Evolutionary conservation across 2,797 vertebrate species (phyloP), one percentile per base, ranked within the genome.

Genomic region (Carcharodon carcharias): DNA sequence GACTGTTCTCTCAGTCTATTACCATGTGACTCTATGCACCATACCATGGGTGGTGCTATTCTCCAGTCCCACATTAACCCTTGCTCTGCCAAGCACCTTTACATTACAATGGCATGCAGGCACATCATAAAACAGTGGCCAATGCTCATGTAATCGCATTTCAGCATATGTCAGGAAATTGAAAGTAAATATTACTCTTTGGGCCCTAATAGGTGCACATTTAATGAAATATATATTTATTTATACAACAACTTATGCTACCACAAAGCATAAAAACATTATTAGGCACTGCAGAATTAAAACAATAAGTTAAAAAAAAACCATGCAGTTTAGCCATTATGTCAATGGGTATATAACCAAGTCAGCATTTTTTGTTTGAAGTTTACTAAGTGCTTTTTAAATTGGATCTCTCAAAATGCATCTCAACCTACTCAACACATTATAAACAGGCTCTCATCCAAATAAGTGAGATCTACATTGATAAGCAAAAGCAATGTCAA

Each of bases 251-350:
- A n/a, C 35, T 14, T n/a, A n/a, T n/a, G 3, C 14, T 77, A 21
- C 45, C 6, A 85, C 40, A 21, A 85, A 50, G 96, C 96, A 97
- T 96, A 97, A 85, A 96, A 93, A 96, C 96, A 97, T 97, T 96
- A 97, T 96, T 96, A 95, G 2, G 45, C 3, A 58, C 96, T 97
- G 96, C 65, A 9, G 94, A 96, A 14, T 96, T 95, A 97, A 97
- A 96, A 91, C 96, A 96, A 96, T 96, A 96, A 97, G 96, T 96
- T 45, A 97, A 97, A 67, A 69, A 97, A 97, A 97, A 63, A 93
- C 89, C 95, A 96, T 97, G 97, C 97, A 97, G 77, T 97, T 97
- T 97, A 97, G 96, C 97, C 3, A 97, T 97, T 96, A 97, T 97
- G 96, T 97, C 97, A 97, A 96, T 97, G 97, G 96, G 11, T 96